Evolutionary conservation across 2,113 vertebrate genomes (phyloP).

Genomic region (Todiramphus saurophagus): DNA sequence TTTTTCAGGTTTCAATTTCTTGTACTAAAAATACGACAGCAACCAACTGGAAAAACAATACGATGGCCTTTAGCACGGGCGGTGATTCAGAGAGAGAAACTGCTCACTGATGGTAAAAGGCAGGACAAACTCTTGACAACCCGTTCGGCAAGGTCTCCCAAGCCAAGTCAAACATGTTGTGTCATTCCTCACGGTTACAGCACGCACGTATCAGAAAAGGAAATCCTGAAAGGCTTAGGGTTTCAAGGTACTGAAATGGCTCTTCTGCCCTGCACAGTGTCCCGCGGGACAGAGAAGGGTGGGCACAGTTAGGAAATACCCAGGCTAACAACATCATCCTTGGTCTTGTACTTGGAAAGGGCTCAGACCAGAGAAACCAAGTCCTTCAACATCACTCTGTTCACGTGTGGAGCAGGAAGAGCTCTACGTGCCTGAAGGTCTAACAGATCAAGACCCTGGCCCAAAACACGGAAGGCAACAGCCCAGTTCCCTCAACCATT

Average conservation of each 20-base stretch:
- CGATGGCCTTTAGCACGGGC: fast-evolving
- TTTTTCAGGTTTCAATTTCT: neutral
- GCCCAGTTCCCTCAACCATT: neutral
- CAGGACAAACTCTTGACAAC: neutral
- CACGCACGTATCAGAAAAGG: neutral
- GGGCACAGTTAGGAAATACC: neutral
- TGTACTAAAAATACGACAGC: neutral
- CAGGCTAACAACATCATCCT: fast-evolving
- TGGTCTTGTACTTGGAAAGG: fast-evolving
- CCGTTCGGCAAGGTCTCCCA: neutral
- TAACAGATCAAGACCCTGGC: neutral
- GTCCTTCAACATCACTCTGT: neutral
- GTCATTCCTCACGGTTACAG: neutral
- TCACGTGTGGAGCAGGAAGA: neutral
- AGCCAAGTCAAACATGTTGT: neutral
- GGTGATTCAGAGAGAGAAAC: neutral
- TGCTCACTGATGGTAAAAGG: neutral
- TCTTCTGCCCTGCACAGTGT: neutral
- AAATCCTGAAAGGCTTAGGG: neutral
- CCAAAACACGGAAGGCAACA: neutral
- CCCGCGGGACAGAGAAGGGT: neutral
- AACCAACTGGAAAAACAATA: neutral
- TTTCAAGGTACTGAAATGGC: neutral
- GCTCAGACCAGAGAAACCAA: neutral
- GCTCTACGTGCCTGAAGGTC: neutral